Evolutionary conservation across 2,113 vertebrate species (phyloP).

Genomic region (Mesocricetus auratus): DNA sequence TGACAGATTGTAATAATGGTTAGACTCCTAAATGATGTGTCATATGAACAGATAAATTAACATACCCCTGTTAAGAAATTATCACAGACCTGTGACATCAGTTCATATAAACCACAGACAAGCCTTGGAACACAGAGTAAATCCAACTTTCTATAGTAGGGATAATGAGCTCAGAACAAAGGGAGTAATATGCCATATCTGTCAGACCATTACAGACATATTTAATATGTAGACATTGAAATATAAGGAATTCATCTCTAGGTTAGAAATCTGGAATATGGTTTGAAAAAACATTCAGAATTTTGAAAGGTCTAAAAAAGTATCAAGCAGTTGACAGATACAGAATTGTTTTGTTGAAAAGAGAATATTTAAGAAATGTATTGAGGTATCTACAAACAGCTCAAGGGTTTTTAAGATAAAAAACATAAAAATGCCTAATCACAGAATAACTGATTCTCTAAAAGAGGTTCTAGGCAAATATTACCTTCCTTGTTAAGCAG

Average conservation of each 20-base stretch:
- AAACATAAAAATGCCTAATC: constrained; percentile 17
- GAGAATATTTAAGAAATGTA: neutral
- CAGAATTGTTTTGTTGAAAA: neutral
- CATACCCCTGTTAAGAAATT: constrained; percentile 35
- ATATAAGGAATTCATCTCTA: neutral
- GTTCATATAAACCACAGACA: constrained; percentile 38
- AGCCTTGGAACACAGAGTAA: neutral
- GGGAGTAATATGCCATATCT: neutral
- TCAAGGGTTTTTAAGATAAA: neutral
- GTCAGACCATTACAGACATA: constrained; percentile 10
- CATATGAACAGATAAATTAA: constrained; percentile 74
- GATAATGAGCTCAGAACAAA: constrained; percentile 18
- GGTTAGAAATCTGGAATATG: constrained; percentile 13
- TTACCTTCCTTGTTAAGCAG: constrained; percentile 32
- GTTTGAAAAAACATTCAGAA: neutral
- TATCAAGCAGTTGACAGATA: neutral
- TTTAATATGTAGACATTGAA: constrained; percentile 44
- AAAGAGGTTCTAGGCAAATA: neutral
- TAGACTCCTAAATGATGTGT: constrained; percentile 60
- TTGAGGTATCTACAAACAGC: neutral
- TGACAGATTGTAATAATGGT: constrained; percentile 71
- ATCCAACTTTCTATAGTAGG: neutral
- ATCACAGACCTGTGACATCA: constrained; percentile 38
- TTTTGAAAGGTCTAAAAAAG: constrained; percentile 41
- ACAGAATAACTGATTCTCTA: neutral